These are phyloP conservation scores for Threskiornis aethiopicus DNA, from an alignment of 2,797 vertebrate genomes.

Conservation along the genomic window DNA sequence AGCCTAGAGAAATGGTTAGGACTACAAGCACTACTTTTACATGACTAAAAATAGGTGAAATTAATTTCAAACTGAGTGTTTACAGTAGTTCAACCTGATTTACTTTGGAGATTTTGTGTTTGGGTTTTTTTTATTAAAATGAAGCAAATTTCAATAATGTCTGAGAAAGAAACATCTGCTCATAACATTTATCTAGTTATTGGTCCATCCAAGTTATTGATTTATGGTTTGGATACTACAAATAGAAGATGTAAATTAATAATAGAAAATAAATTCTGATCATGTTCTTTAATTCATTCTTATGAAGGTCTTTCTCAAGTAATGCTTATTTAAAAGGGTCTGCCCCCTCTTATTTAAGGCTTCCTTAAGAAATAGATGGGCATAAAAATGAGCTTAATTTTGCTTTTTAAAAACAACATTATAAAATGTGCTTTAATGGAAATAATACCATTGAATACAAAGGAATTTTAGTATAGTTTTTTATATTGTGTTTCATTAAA, in stretches of 20 bases:
- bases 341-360: not conserved
- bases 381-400: not conserved
- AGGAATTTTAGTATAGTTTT: not conserved
- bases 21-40: not conserved
- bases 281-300: not conserved
- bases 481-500: not conserved
- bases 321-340: not conserved
- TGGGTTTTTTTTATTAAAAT: not conserved
- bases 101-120: not conserved
- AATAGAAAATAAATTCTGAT: not conserved
- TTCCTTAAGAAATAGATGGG: not conserved
- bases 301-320: not conserved
- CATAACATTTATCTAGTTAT: not conserved
- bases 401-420: not conserved
- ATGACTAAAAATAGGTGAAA: not conserved
- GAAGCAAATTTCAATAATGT: not conserved
- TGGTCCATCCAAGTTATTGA: not conserved
- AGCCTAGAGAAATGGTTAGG: not conserved
- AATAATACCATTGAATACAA: not conserved
- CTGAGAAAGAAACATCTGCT: not conserved
- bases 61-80: not conserved
- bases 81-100: not conserved
- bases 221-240: not conserved
- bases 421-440: not conserved
- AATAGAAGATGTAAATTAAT: not conserved